A percentile compares a stretch with the other conserved stretches of the same genome.
These are phyloP conservation scores for Amphipyra tragopoginis DNA, from an alignment of 2,888 invertebrate species.

Conservation along the genomic window DNA sequence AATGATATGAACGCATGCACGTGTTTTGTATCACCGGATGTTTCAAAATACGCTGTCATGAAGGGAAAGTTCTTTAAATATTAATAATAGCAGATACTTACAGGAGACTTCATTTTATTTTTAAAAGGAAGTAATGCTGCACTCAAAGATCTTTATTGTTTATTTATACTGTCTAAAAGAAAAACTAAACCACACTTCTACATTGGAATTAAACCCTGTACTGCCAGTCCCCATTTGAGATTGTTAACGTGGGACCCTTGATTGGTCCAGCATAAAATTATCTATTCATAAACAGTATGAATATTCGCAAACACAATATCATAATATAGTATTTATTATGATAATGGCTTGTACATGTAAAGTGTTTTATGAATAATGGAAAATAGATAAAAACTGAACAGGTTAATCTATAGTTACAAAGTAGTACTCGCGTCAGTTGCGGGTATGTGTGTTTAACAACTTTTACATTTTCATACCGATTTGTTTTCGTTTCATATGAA, in stretches of 20 bases:
- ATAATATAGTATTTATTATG: slow-evolving; percentile 31
- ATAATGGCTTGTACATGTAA: slow-evolving; percentile 39
- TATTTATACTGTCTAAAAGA: too few relatives aligned
- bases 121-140: too few relatives aligned
- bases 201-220: not conserved
- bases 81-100: too few relatives aligned
- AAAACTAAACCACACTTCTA: too few relatives aligned
- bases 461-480: not conserved
- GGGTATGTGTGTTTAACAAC: not conserved
- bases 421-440: slow-evolving; percentile 1
- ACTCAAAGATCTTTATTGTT: too few relatives aligned
- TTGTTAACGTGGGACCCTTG: too few relatives aligned
- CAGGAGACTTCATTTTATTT: too few relatives aligned
- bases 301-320: slow-evolving; percentile 35
- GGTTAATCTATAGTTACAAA: slow-evolving; percentile 25
- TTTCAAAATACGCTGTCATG: too few relatives aligned
- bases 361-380: slow-evolving; percentile 51
- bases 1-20: slow-evolving; percentile 1
- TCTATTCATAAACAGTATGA: slow-evolving; percentile 24
- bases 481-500: not conserved
- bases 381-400: slow-evolving; percentile 47
- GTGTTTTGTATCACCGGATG: not conserved
- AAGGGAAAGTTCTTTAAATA: too few relatives aligned
- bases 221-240: not conserved
- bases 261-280: not conserved